Conservation (phyloP, 2,797 vertebrate species). For the Gila robusta region DNA sequence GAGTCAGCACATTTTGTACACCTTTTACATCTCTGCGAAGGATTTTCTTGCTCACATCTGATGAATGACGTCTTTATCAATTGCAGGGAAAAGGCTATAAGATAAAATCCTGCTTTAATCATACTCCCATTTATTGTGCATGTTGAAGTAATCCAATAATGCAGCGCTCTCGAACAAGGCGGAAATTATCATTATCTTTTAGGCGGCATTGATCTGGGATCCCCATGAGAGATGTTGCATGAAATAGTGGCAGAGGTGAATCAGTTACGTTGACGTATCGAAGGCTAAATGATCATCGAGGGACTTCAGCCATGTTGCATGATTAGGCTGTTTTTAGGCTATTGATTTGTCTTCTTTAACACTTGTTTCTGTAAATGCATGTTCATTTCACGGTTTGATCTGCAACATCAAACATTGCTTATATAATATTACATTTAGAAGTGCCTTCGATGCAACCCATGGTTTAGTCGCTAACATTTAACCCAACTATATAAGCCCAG, state of each 20-base stretch:
- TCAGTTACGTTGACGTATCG: slow-evolving; percentile 67
- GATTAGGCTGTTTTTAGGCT: slow-evolving; percentile 64
- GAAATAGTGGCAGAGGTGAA: slow-evolving; percentile 67
- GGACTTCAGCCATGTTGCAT: slow-evolving; percentile 62
- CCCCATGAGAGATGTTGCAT: slow-evolving; percentile 58
- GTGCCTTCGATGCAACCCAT: neutral
- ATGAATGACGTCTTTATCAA: slow-evolving; percentile 29
- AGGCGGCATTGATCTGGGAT: slow-evolving; percentile 58
- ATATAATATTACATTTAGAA: neutral
- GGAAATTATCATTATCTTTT: slow-evolving; percentile 60
- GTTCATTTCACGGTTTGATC: slow-evolving; percentile 17
- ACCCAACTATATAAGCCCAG: neutral
- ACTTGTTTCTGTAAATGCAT: slow-evolving; percentile 57
- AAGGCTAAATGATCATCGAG: slow-evolving; percentile 63
- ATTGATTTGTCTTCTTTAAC: slow-evolving; percentile 65
- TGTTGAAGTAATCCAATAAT: slow-evolving; percentile 62
- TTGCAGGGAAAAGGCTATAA: slow-evolving; percentile 54
- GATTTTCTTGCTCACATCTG: slow-evolving; percentile 11
- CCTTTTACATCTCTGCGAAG: neutral
- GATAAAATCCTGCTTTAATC: slow-evolving; percentile 58
- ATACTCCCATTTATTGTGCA: slow-evolving; percentile 52
- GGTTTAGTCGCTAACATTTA: slow-evolving; percentile 2
- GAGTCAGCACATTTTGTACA: neutral
- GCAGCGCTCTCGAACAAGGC: slow-evolving; percentile 53
- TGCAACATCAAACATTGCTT: neutral